Evolutionary conservation across 2,888 invertebrate species (phyloP), one percentile per base, ranked within the genome.

Genomic region (Orchestes rusci): DNA sequence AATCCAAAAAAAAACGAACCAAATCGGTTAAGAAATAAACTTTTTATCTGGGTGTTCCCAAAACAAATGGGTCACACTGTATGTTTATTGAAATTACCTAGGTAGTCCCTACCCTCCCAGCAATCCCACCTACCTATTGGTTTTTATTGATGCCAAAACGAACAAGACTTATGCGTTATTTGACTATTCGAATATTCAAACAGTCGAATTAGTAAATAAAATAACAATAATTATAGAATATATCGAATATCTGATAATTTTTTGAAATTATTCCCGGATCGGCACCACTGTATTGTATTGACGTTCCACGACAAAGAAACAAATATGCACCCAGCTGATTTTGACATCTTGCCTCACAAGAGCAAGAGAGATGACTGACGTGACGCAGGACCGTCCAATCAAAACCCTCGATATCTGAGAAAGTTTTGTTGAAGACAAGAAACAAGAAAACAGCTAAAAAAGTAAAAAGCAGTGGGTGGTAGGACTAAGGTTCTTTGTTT

Each of bases 401-500:
- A 38, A 28, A 44, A 23, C 3, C 15, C 35, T 27, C 39, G 19
- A 13, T n/a, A n/a, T n/a, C n/a, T n/a, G n/a, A n/a, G n/a, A n/a
- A n/a, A n/a, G n/a, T 20, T 34, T 16, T 34, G 4, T 34, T 12
- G 16, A 3, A 15, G 28, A 27, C 20, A 31, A 23, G n/a, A 19
- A 32, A 18, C 15, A 10, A 32, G n/a, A 37, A 38, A 45, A 13
- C 13, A 12, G n/a, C 32, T 13, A 34, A 17, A 34, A 17, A 17
- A 7, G 34, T 3, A 28, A 16, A 35, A 27, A 45, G 34, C 43
- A 16, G 45, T 46, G 50, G 32, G 45, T 50, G 40, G 43, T 43
- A 34, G 42, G 27, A 49, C 38, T 39, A 44, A 38, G 43, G 45
- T 40, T 36, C 40, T 45, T 50, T 50, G 50, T 50, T 50, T 50